These are phyloP conservation scores for Prionailurus viverrinus DNA, from an alignment of 2,113 vertebrate species.

Conservation along the genomic window DNA sequence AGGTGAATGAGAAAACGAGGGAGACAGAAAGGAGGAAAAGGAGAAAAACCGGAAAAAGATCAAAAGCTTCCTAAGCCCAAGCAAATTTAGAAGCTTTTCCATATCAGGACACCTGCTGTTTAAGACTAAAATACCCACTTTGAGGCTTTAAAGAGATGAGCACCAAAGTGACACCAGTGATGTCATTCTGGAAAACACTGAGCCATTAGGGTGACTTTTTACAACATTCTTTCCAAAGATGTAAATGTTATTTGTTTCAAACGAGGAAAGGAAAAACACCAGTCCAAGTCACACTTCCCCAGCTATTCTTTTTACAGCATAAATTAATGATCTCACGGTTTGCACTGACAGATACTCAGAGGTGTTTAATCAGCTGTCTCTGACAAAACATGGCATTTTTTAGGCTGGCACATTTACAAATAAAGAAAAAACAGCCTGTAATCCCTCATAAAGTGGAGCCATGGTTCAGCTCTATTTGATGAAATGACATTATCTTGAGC, in stretches of 20 bases:
- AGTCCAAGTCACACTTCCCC: conserved; percentile 18
- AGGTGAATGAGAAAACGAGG: background rate
- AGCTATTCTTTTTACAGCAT: conserved; percentile 61
- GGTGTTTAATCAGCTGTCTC: conserved; percentile 81
- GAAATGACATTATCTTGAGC: conserved; percentile 68
- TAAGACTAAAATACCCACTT: conserved; percentile 56
- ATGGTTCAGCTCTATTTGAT: conserved; percentile 61
- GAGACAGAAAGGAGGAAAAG: background rate
- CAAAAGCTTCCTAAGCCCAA: background rate
- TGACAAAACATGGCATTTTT: conserved; percentile 69
- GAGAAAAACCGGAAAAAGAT: background rate
- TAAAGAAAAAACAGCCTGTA: conserved; percentile 66
- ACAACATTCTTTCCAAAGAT: conserved; percentile 45
- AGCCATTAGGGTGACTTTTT: conserved; percentile 58
- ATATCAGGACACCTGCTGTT: conserved; percentile 46
- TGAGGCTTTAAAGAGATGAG: conserved; percentile 66
- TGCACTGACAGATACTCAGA: conserved; percentile 74
- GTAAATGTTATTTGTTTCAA: conserved; percentile 69
- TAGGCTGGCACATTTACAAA: conserved; percentile 73
- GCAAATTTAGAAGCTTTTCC: conserved; percentile 43
- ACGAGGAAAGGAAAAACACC: background rate
- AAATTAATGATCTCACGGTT: conserved; percentile 70
- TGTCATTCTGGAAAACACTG: conserved; percentile 56
- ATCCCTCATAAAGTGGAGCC: conserved; percentile 66
- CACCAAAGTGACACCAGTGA: background rate